Evolutionary conservation across 2,888 invertebrate species (phyloP).

Genomic region (Drosophila putrida): DNA sequence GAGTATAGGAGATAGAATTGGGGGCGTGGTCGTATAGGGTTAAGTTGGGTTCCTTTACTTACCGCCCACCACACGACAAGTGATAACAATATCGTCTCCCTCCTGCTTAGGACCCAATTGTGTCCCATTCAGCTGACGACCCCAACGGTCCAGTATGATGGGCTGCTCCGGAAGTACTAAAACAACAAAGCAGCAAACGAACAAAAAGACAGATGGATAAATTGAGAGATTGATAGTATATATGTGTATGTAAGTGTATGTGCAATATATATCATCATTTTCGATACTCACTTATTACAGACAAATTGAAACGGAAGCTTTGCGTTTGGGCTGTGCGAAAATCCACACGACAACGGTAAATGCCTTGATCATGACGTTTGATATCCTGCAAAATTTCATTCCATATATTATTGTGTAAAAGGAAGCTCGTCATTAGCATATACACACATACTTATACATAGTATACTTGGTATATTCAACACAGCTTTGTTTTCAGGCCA

Average conservation of each 20-base stretch:
- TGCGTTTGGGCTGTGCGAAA: slow-evolving; percentile 95
- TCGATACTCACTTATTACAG: slow-evolving; percentile 92
- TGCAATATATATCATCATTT: slow-evolving; percentile 37
- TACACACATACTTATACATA: slow-evolving; percentile 18
- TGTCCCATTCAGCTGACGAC: slow-evolving; percentile 92
- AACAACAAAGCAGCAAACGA: slow-evolving; percentile 22
- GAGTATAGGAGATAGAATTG: not conserved
- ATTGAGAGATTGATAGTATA: slow-evolving; percentile 18
- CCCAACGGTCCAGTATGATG: slow-evolving; percentile 93
- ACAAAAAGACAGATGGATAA: slow-evolving; percentile 17
- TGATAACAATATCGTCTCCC: slow-evolving; percentile 93
- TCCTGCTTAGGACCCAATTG: slow-evolving; percentile 94
- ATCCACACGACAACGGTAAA: slow-evolving; percentile 95
- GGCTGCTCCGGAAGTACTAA: slow-evolving; percentile 95
- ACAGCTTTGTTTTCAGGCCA: slow-evolving; percentile 26
- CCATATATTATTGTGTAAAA: slow-evolving; percentile 50
- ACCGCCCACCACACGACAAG: slow-evolving; percentile 95
- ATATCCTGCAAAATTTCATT: slow-evolving; percentile 87
- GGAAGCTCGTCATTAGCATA: slow-evolving; percentile 74
- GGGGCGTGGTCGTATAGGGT: slow-evolving; percentile 49
- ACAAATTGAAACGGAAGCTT: slow-evolving; percentile 95
- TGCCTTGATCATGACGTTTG: slow-evolving; percentile 94
- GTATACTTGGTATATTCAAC: not conserved
- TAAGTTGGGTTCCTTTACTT: slow-evolving; percentile 83
- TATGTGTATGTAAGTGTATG: slow-evolving; percentile 14